phyloP scores from a whole-genome alignment of 2,888 invertebrate genomes.

The Nesidiocoris tenuis region DNA sequence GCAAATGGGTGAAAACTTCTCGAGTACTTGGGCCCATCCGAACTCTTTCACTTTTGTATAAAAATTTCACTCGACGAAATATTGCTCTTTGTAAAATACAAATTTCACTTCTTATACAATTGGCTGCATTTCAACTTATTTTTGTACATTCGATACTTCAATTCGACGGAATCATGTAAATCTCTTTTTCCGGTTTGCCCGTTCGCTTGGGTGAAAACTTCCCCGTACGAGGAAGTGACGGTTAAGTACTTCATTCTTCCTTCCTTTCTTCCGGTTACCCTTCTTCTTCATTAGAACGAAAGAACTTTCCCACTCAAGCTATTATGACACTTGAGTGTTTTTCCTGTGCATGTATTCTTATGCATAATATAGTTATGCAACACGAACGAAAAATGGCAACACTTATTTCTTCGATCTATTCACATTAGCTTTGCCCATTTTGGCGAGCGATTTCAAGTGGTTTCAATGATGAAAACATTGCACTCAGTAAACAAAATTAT shows the following conservation, averaged over 20 bases:
- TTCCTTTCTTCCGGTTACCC: constrained; percentile 19
- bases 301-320: constrained; percentile 37
- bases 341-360: constrained; percentile 29
- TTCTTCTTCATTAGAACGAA: constrained; percentile 29
- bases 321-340: constrained; percentile 46
- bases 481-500: background rate
- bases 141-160: constrained; percentile 29
- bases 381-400: constrained; percentile 45
- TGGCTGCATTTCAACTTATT: constrained; percentile 13
- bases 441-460: background rate
- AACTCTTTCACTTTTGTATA: constrained; percentile 32
- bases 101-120: constrained; percentile 8
- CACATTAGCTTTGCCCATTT: background rate
- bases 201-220: constrained; percentile 32
- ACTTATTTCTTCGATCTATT: constrained; percentile 24
- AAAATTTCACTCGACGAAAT: constrained; percentile 36
- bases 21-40: constrained; percentile 24
- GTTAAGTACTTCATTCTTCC: constrained; percentile 31
- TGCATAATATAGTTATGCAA: too few relatives aligned
- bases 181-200: constrained; percentile 5
- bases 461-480: too few relatives aligned
- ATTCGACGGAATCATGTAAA: constrained; percentile 10
- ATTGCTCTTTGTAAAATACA: constrained; percentile 41
- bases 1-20: constrained; percentile 28
- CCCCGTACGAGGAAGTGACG: constrained; percentile 21